Evolutionary conservation across 1,140 invertebrate species (phyloP).

Genomic region (Drosophila sturtevanti): DNA sequence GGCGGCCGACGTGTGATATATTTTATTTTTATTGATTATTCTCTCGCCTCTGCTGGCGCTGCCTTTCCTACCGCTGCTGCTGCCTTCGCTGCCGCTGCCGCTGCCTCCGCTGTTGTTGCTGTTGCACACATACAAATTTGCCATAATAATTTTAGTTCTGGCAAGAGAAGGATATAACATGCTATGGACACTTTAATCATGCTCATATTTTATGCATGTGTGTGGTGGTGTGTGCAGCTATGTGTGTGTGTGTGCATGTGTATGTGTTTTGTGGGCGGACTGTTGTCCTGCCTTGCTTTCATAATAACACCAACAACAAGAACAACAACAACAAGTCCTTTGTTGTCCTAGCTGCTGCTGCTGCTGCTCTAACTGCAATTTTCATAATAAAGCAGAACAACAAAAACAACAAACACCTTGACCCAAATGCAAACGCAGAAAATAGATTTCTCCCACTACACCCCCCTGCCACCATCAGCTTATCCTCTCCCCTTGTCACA

Average conservation of each 20-base stretch:
- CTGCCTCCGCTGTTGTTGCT: neutral
- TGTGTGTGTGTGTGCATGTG: conserved; percentile 19
- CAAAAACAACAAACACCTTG: conserved; percentile 67
- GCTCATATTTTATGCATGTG: conserved; percentile 72
- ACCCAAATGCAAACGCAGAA: conserved; percentile 73
- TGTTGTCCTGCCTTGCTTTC: conserved; percentile 54
- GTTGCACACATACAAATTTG: conserved; percentile 54
- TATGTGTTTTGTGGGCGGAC: conserved; percentile 14
- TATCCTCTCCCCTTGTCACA: too few species aligned
- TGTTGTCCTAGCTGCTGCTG: conserved; percentile 35
- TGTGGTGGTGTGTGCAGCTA: conserved; percentile 23
- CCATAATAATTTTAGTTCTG: conserved; percentile 58
- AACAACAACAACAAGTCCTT: conserved; percentile 27
- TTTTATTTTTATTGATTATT: conserved; percentile 81
- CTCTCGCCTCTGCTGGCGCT: conserved; percentile 45
- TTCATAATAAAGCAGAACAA: conserved; percentile 71
- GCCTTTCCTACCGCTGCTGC: neutral
- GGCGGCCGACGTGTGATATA: conserved; percentile 71
- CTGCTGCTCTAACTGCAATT: conserved; percentile 48
- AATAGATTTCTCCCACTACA: conserved; percentile 44
- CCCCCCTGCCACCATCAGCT: neutral
- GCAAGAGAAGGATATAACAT: conserved; percentile 47
- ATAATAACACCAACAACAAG: conserved; percentile 64
- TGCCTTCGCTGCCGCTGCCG: neutral
- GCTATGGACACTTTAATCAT: conserved; percentile 75